phyloP scores from a whole-genome alignment of 2,888 invertebrate species.

The Drosophila colorata region DNA sequence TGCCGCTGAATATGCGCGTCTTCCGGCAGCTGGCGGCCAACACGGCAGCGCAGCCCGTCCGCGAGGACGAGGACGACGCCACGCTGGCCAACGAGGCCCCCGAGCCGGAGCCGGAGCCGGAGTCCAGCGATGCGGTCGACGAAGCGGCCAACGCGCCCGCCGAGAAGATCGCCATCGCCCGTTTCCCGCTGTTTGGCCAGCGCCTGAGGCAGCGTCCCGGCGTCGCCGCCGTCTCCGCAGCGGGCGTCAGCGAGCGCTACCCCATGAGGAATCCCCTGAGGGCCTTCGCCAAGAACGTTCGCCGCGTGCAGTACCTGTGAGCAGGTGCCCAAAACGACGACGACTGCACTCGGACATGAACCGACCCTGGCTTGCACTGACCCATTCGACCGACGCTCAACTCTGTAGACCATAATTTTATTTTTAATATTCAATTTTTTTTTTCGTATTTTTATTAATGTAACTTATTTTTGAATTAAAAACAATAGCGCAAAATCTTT shows the following conservation, averaged over 20 bases:
- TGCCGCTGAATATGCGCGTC: conserved; percentile 64
- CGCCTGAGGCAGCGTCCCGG: conserved; percentile 32
- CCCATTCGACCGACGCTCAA: not conserved
- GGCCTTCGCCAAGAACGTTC: conserved; percentile 61
- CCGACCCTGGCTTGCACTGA: conserved; percentile 1
- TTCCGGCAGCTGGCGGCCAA: conserved; percentile 35
- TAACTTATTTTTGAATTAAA: conserved; percentile 34
- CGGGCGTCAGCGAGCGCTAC: not conserved
- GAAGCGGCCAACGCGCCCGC: not conserved
- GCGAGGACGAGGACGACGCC: conserved; percentile 39
- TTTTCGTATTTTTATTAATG: conserved; percentile 2
- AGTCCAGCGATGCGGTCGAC: not conserved
- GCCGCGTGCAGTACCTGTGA: conserved; percentile 56
- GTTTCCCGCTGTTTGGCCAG: conserved; percentile 36
- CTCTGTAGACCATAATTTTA: not conserved
- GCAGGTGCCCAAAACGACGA: too few species aligned
- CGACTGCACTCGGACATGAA: too few species aligned
- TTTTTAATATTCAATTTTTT: conserved; percentile 1
- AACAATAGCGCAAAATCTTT: not conserved
- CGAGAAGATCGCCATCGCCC: not conserved
- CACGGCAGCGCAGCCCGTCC: not conserved
- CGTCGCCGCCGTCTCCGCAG: not conserved
- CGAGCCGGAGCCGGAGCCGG: not conserved
- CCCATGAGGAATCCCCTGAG: conserved; percentile 42
- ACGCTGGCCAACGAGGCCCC: too few species aligned